These are phyloP conservation scores for Tethea ocularis DNA, from an alignment of 2,888 invertebrate genomes.

Conservation along the genomic window DNA sequence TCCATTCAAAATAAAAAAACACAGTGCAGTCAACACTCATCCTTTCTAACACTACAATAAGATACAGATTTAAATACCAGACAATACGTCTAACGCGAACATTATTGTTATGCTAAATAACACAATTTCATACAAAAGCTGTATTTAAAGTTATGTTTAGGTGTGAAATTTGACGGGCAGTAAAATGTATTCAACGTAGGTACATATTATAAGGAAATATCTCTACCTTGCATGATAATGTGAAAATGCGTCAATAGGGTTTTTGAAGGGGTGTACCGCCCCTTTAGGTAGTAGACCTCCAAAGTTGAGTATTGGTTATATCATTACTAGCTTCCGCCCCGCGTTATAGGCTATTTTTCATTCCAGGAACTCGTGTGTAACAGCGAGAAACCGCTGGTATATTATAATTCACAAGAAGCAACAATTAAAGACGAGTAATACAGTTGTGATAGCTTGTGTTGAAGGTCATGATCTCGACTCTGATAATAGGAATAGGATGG, in stretches of 20 bases:
- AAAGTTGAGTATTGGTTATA: neutral
- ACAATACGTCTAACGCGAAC: slow-evolving; percentile 8
- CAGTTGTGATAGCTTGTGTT: no score
- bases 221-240: slow-evolving; percentile 10
- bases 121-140: slow-evolving; percentile 16
- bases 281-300: neutral
- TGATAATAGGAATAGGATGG: no score
- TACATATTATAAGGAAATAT: slow-evolving; percentile 14
- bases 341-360: no score
- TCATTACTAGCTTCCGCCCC: neutral
- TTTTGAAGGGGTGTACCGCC: neutral
- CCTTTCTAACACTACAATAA: neutral
- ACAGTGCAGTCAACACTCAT: neutral
- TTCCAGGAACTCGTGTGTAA: no score
- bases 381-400: no score
- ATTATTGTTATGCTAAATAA: slow-evolving; percentile 46
- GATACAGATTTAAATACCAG: neutral
- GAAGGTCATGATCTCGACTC: no score
- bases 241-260: neutral
- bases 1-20: neutral
- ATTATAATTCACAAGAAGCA: no score
- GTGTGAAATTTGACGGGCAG: slow-evolving; percentile 46
- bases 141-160: slow-evolving; percentile 25
- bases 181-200: slow-evolving; percentile 35
- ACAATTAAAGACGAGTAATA: no score